Percentiles rank a stretch among this genome's conserved stretches.
Evolutionary conservation across 2,888 invertebrate genomes (phyloP).

Genomic region (Lochmaea capreae): DNA sequence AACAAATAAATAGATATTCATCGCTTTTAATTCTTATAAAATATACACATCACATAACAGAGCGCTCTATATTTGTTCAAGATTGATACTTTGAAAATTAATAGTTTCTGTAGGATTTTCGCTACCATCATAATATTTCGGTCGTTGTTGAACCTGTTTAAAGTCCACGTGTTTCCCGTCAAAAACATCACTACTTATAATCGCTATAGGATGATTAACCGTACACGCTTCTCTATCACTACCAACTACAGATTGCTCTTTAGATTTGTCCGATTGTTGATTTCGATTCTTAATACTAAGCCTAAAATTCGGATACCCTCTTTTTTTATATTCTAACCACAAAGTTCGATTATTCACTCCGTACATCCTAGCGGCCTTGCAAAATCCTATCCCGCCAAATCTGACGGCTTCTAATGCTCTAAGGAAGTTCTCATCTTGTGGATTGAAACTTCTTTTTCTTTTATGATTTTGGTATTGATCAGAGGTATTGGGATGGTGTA

Average conservation of each 20-base stretch:
- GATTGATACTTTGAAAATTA: constrained; percentile 81
- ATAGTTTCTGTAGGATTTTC: constrained; percentile 61
- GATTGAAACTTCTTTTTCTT: constrained; percentile 80
- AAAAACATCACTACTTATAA: constrained; percentile 73
- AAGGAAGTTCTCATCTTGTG: constrained; percentile 86
- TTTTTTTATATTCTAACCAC: constrained; percentile 87
- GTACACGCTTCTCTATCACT: constrained; percentile 52
- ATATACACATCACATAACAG: constrained; percentile 4
- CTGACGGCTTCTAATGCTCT: constrained; percentile 84
- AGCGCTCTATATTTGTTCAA: constrained; percentile 79
- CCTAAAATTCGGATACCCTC: constrained; percentile 84
- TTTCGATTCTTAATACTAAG: constrained; percentile 83
- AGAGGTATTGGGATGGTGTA: constrained; percentile 55
- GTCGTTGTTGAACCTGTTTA: constrained; percentile 69
- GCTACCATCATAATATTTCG: constrained; percentile 58
- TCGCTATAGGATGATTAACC: constrained; percentile 70
- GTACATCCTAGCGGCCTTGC: constrained; percentile 85
- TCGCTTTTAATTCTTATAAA: background rate
- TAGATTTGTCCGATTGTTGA: constrained; percentile 70
- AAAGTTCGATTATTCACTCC: constrained; percentile 88
- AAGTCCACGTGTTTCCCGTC: constrained; percentile 80
- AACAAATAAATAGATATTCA: no score
- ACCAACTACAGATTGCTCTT: constrained; percentile 55
- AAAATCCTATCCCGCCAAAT: constrained; percentile 86
- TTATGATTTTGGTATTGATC: constrained; percentile 60